These are phyloP conservation scores for Typhlichthys eigenmanni DNA, from an alignment of 2,797 vertebrate genomes.

Conservation along the genomic window DNA sequence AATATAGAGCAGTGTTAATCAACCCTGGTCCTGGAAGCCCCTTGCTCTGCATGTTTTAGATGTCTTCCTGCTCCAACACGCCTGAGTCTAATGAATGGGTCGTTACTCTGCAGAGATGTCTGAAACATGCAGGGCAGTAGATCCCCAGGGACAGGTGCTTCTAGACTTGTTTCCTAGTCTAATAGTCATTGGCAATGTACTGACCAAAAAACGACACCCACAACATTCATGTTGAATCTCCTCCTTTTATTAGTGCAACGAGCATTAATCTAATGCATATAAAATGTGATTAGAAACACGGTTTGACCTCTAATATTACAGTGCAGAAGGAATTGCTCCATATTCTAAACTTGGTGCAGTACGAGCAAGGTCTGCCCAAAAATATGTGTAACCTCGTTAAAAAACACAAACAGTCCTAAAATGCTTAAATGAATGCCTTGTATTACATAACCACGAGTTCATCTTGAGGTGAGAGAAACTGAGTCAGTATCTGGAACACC, in stretches of 20 bases:
- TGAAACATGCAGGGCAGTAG: too few species aligned
- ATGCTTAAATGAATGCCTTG: constrained; percentile 10
- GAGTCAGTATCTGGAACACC: constrained; percentile 18
- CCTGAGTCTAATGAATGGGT: too few species aligned
- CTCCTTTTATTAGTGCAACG: constrained; percentile 61
- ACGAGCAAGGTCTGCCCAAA: constrained; percentile 17
- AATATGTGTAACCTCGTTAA: constrained; percentile 33
- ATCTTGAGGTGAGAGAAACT: constrained; percentile 2
- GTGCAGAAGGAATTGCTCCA: constrained; percentile 37
- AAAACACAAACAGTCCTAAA: constrained; percentile 24
- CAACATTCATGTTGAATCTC: constrained; percentile 9
- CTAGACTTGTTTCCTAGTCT: too few species aligned
- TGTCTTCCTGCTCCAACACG: too few species aligned
- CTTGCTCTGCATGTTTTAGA: too few species aligned
- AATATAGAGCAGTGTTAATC: too few species aligned
- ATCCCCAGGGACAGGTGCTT: too few species aligned
- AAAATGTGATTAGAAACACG: constrained; percentile 38
- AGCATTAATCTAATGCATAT: constrained; percentile 79
- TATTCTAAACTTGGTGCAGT: constrained; percentile 21
- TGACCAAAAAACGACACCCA: neutral
- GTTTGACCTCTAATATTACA: constrained; percentile 45
- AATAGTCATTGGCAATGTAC: too few species aligned
- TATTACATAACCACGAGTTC: constrained; percentile 17
- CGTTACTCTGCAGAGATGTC: too few species aligned
- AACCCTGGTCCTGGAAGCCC: too few species aligned